Evolutionary conservation across 2,888 invertebrate genomes (phyloP).

Genomic region (Cynaeus angustus): DNA sequence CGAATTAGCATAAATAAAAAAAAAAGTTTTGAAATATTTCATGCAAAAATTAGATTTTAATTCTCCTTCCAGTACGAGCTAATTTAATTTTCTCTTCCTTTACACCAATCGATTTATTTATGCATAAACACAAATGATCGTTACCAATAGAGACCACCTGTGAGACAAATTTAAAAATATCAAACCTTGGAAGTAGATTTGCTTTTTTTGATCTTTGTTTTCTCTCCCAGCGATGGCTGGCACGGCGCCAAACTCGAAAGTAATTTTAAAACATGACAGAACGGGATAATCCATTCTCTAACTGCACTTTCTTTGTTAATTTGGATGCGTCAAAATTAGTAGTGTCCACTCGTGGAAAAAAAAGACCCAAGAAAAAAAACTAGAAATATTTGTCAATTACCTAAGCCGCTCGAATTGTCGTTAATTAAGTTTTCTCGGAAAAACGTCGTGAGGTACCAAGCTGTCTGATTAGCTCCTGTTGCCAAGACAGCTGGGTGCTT

Average conservation of each 20-base stretch:
- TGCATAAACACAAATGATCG: background rate
- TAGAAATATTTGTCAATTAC: slow-evolving; percentile 5
- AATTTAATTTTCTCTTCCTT: too few species aligned
- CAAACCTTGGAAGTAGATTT: slow-evolving; percentile 28
- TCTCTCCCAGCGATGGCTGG: slow-evolving; percentile 7
- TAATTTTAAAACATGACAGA: slow-evolving; percentile 37
- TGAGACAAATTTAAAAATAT: slow-evolving; percentile 28
- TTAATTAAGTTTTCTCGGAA: slow-evolving; percentile 30
- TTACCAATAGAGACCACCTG: slow-evolving; percentile 19
- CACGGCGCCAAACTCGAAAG: slow-evolving; percentile 5
- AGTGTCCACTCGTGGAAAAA: background rate
- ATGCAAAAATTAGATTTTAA: too few species aligned
- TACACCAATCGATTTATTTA: background rate
- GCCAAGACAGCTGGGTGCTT: slow-evolving; percentile 24
- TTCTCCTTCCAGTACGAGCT: too few species aligned
- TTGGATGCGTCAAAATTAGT: background rate
- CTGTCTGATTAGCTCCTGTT: slow-evolving; percentile 27
- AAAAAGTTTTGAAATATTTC: too few species aligned
- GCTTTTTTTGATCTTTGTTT: slow-evolving; percentile 10
- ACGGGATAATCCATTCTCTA: slow-evolving; percentile 26
- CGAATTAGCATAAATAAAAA: too few species aligned
- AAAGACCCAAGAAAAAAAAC: background rate
- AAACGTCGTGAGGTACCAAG: slow-evolving; percentile 29
- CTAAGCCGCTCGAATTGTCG: background rate
- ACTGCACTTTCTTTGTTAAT: slow-evolving; percentile 4